Percentiles rank a stretch among this genome's conserved stretches.
Evolutionary conservation across 2,113 vertebrate species (phyloP).

Genomic region (Psammodynastes pulverulentus): DNA sequence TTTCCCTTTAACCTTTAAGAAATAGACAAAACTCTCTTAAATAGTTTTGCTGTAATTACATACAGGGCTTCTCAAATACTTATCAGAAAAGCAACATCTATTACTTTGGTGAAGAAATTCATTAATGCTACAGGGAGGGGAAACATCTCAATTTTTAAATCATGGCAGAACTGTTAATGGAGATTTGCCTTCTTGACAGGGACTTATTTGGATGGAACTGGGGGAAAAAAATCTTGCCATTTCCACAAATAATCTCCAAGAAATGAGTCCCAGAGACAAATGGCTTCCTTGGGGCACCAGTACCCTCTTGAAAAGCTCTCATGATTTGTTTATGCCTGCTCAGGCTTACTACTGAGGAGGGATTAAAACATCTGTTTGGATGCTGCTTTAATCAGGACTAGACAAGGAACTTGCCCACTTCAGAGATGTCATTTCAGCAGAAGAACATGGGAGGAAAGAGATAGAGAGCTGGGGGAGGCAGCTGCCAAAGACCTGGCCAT

Average conservation of each 20-base stretch:
- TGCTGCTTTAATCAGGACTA: conserved; percentile 7
- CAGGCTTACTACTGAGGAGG: conserved; percentile 40
- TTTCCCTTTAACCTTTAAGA: not conserved
- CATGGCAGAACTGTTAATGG: not conserved
- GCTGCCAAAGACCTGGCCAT: conserved; percentile 3
- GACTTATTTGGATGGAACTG: conserved; percentile 37
- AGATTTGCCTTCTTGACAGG: conserved; percentile 22
- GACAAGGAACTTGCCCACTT: conserved; percentile 36
- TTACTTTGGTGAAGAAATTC: not conserved
- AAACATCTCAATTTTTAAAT: not conserved
- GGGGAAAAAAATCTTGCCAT: conserved; percentile 32
- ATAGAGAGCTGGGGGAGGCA: not conserved
- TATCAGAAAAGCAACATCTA: not conserved
- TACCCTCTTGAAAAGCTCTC: conserved; percentile 58
- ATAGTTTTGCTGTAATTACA: not conserved
- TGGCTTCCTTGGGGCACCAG: conserved; percentile 54
- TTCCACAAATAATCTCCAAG: conserved; percentile 61
- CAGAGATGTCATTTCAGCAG: conserved; percentile 21
- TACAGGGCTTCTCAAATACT: not conserved
- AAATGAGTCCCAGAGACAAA: conserved; percentile 58
- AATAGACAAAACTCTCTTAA: not conserved
- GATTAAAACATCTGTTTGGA: conserved; percentile 41
- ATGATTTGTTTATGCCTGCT: conserved; percentile 53
- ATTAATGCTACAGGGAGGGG: not conserved
- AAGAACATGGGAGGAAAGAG: conserved; percentile 11